A percentile compares a stretch with the other conserved stretches of the same genome.
These are phyloP conservation scores for Leptopterna dolabrata DNA, from an alignment of 2,888 invertebrate species.

Conservation along the genomic window DNA sequence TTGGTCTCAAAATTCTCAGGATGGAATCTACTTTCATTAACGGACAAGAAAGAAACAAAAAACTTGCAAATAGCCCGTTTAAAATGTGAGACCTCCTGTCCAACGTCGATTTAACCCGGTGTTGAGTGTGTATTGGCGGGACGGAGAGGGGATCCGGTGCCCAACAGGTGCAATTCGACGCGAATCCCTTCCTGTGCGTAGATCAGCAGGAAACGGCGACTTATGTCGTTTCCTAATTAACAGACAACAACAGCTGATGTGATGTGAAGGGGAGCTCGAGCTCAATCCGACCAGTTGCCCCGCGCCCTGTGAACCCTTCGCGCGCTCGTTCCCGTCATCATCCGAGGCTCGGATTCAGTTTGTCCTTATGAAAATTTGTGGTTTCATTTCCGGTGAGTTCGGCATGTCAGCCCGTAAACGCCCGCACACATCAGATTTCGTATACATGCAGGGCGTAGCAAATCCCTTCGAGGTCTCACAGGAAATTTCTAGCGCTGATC, in stretches of 20 bases:
- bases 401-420: no score
- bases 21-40: no score
- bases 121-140: background rate
- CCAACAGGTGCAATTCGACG: conserved; percentile 27
- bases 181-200: conserved; percentile 31
- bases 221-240: conserved; percentile 53
- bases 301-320: background rate
- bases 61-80: no score
- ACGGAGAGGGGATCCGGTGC: background rate
- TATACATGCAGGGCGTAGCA: no score
- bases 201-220: conserved; percentile 45
- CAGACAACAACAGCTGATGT: background rate
- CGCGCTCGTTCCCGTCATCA: background rate
- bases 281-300: background rate
- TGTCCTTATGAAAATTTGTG: background rate
- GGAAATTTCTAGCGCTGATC: no score
- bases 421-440: no score
- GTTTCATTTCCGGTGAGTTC: background rate
- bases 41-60: no score
- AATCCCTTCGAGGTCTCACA: no score
- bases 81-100: no score
- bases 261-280: background rate
- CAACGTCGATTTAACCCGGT: no score
- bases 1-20: no score
- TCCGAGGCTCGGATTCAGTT: background rate